Conservation (phyloP, 2,113 vertebrate genomes). For the Podiceps cristatus region DNA sequence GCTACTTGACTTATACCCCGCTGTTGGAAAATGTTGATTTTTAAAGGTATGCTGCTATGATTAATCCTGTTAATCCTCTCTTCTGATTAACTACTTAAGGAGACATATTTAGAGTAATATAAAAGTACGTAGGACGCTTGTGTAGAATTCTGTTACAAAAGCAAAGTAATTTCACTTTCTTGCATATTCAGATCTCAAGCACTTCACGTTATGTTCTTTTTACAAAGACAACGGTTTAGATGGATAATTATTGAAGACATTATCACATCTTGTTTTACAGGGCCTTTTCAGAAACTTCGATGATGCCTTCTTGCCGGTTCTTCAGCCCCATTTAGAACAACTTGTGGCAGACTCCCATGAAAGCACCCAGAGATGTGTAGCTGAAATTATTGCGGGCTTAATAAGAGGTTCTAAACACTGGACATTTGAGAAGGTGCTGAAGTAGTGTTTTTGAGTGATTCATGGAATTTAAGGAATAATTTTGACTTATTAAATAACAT, state of each 20-base stretch:
- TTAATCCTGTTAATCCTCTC: background rate
- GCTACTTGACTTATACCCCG: background rate
- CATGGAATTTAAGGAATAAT: background rate
- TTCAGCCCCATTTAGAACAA: slow-evolving; percentile 90
- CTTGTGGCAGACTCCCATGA: slow-evolving; percentile 92
- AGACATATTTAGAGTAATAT: background rate
- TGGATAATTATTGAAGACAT: background rate
- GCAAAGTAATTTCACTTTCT: background rate
- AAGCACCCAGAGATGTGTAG: slow-evolving; percentile 93
- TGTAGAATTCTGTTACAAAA: background rate
- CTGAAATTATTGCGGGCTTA: slow-evolving; percentile 95
- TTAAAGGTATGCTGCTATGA: background rate
- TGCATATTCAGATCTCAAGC: background rate
- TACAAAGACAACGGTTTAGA: background rate
- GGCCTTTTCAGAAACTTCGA: slow-evolving; percentile 95
- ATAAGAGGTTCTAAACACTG: slow-evolving; percentile 97
- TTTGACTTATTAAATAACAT: background rate
- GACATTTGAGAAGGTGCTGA: slow-evolving; percentile 89
- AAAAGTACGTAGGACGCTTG: background rate
- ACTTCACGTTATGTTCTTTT: fast-evolving
- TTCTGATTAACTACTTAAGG: background rate
- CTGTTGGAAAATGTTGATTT: background rate
- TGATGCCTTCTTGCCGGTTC: slow-evolving; percentile 88
- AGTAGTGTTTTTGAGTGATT: background rate
- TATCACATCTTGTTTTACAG: slow-evolving; percentile 67